Base-by-base conservation (phyloP, 2,797 vertebrate genomes). In the Sphenodon punctatus region DNA sequence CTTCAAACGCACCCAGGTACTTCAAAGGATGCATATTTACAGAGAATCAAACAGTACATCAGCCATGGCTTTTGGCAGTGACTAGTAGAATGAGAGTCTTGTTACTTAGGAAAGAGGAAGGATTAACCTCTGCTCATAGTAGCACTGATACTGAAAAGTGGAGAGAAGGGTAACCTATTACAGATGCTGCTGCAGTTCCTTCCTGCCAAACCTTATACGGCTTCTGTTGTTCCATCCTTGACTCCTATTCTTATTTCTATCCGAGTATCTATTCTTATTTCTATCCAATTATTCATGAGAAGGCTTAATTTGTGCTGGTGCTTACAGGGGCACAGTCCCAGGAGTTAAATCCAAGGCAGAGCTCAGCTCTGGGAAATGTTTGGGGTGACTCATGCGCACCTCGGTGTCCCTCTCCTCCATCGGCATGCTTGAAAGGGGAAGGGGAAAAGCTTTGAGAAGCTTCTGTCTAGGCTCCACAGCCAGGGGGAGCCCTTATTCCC, bases 181-280 rank as follows among this genome's bases (percentile, higher is more conserved):
- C n/a, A 65, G 23, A 9, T 51, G 60, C 12, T 14, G 9, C 13
- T 55, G n/a, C 9, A 25, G 23, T 5, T 56, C 39, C 0, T 0
- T 56, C 51, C 5, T 66, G 64, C 7, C 43, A 36, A 16, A 13
- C 1, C 12, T 59, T 43, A 1, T 51, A 10, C 38, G 23, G 32
- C 25, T 81, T 25, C 20, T 38, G 6, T 23, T 67, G 32, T 43
- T 78, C 42, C 10, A 23, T 7, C 63, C 8, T 23, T 12, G 42
- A 56, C 17, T 72, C 46, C 36, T n/a, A n/a, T n/a, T n/a, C n/a
- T n/a, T n/a, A n/a, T n/a, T n/a, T n/a, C n/a, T n/a, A n/a, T n/a
- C n/a, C n/a, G n/a, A 4, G 0, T 16, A 67, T 34, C 20, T 48
- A 30, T 17, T 3, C 8, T 20, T 39, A n/a, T 19, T 56, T 46